Evolutionary conservation across 2,888 invertebrate species (phyloP), one percentile per base, ranked within the genome.

Genomic region (Lasioglossum villosulum): DNA sequence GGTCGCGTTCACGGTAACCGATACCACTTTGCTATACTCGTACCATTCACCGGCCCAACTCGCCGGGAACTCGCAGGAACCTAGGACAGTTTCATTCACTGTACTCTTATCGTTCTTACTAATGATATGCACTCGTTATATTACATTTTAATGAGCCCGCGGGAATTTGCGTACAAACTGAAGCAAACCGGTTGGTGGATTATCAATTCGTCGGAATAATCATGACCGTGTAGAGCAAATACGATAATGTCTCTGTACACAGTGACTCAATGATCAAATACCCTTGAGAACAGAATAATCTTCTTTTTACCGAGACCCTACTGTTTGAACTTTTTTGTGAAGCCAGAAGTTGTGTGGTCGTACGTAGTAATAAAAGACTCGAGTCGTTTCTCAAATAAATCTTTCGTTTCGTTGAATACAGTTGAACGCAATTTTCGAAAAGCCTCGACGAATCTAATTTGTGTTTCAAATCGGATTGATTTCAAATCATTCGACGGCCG

Each of bases 11-110:
- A 95, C 91, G 34, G 88, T 91, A 81, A 95, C 93, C 59, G 93
- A 91, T 45, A 92, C 88, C 5, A 95, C 96, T 85, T 96, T 96
- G 5, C 97, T 97, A 5, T 97, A 97, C 94, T 97, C 97, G 95
- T 97, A 97, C 97, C 97, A 97, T 92, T 96, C 95, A 52, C 97
- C 97, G 4, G 96, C 95, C 97, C 97, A 97, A 82, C 96, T 95
- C 79, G 96, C 95, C 59, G 97, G 97, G 94, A 97, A 97, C 84
- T 96, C 96, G 95, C 97, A 97, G 84, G 96, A 96, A 87, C 96
- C 97, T 96, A 96, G 94, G 96, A 96, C 83, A 95, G 91, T 90
- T 66, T 68, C 34, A 19, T 63, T 30, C 45, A 1, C 8, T 42
- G 16, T 4, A 8, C 27, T 78, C 16, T 23, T 39, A 37, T 19